phyloP scores from a whole-genome alignment of 2,797 vertebrate genomes.

The Spizella passerina region DNA sequence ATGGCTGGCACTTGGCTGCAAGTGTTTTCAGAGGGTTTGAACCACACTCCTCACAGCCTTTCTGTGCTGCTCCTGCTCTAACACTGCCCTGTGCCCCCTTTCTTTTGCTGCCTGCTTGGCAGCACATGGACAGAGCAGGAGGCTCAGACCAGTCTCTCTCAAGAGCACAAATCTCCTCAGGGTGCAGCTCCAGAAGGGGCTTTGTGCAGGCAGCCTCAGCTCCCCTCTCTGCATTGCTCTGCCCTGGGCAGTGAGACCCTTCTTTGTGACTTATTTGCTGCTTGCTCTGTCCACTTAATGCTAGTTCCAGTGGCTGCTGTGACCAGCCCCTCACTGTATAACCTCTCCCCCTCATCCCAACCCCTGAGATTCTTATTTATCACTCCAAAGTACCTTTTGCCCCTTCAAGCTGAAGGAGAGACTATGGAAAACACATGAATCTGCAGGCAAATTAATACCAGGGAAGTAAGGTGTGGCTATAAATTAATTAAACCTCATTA shows the following conservation, averaged over 20 bases:
- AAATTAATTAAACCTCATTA: constrained; percentile 39
- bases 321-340: background rate
- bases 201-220: background rate
- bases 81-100: background rate
- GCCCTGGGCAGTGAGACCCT: background rate
- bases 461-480: constrained; percentile 13
- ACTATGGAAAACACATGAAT: accelerated
- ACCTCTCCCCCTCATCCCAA: too few species aligned
- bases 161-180: background rate
- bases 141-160: background rate
- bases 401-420: background rate
- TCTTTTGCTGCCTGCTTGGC: background rate
- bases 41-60: background rate
- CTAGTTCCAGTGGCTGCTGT: background rate
- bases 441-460: background rate
- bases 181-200: background rate
- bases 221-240: background rate
- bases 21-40: background rate
- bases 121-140: background rate
- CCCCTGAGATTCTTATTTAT: background rate
- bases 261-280: background rate
- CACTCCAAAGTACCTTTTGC: background rate
- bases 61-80: background rate
- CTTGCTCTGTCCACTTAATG: background rate
- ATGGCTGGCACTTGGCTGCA: background rate